These are phyloP conservation scores for Myrmecophaga tridactyla DNA, from an alignment of 2,113 vertebrate species.

Conservation along the genomic window DNA sequence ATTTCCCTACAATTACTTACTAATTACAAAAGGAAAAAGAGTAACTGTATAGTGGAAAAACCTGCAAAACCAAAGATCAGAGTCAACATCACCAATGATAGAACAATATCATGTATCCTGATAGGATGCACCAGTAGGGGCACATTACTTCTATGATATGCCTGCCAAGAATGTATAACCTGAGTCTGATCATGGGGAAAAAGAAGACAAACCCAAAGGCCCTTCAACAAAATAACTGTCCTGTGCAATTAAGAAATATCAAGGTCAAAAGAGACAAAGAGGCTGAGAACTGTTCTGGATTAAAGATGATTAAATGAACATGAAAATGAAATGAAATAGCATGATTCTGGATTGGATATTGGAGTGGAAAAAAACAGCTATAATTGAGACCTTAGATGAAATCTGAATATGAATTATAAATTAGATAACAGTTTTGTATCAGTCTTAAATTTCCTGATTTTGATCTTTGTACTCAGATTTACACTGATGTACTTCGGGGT, in stretches of 20 bases:
- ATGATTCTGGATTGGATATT: neutral
- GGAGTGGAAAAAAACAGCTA: neutral
- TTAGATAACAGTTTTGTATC: neutral
- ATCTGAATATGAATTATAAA: neutral
- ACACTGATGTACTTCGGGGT: neutral
- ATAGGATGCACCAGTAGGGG: neutral
- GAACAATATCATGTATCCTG: neutral
- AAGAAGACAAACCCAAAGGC: neutral
- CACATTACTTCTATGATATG: neutral
- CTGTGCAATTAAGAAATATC: neutral
- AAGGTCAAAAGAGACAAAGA: slow-evolving; percentile 10
- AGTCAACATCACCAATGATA: neutral
- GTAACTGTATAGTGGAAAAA: neutral
- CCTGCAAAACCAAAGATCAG: neutral
- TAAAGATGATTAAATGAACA: neutral
- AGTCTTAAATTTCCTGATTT: slow-evolving; percentile 25
- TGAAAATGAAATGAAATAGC: neutral
- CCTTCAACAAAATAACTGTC: slow-evolving; percentile 2
- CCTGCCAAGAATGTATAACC: neutral
- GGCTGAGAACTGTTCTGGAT: neutral
- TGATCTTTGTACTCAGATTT: neutral
- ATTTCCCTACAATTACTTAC: neutral
- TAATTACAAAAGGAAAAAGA: slow-evolving; percentile 1
- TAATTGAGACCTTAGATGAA: neutral
- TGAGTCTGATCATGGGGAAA: neutral